A percentile compares a stretch with the other conserved stretches of the same genome.
phyloP scores from a whole-genome alignment of 2,888 invertebrate genomes.

The Stenichneumon culpator region DNA sequence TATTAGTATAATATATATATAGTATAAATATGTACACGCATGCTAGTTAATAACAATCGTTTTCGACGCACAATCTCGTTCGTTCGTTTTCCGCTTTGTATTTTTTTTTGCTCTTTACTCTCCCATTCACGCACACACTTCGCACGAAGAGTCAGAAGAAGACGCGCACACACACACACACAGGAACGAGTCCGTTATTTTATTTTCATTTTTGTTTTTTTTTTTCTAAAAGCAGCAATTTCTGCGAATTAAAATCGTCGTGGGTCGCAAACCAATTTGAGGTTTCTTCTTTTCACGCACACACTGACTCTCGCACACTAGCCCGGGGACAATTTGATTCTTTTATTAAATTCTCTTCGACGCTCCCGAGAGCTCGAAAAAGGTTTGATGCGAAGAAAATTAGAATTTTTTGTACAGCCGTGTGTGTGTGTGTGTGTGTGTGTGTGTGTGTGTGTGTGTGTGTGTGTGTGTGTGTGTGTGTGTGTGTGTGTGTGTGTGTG shows the following conservation, averaged over 20 bases:
- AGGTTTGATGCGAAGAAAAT: conserved; percentile 11
- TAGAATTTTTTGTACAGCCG: conserved; percentile 32
- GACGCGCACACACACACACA: conserved; percentile 62
- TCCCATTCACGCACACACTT: conserved; percentile 55
- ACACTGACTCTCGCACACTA: conserved; percentile 27
- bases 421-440: conserved; percentile 9
- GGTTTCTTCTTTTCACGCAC: conserved; percentile 53
- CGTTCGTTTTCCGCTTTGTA: conserved; percentile 45
- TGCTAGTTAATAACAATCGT: conserved; percentile 82
- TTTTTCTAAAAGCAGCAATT: conserved; percentile 62
- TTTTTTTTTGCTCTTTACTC: conserved; percentile 61
- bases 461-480: conserved; percentile 39
- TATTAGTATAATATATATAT: conserved; percentile 80
- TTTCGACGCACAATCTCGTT: conserved; percentile 76
- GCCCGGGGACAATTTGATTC: background rate
- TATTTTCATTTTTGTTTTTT: conserved; percentile 63
- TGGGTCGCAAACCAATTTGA: conserved; percentile 19
- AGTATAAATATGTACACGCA: conserved; percentile 84
- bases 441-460: conserved; percentile 24
- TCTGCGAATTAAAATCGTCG: conserved; percentile 46
- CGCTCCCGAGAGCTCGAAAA: no score
- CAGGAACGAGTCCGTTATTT: conserved; percentile 69
- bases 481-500: conserved; percentile 5
- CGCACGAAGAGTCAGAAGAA: conserved; percentile 66
- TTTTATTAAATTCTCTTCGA: background rate